Evolutionary conservation across 2,888 invertebrate genomes (phyloP), one percentile per base, ranked within the genome.

Genomic region (Oscheius sp.): DNA sequence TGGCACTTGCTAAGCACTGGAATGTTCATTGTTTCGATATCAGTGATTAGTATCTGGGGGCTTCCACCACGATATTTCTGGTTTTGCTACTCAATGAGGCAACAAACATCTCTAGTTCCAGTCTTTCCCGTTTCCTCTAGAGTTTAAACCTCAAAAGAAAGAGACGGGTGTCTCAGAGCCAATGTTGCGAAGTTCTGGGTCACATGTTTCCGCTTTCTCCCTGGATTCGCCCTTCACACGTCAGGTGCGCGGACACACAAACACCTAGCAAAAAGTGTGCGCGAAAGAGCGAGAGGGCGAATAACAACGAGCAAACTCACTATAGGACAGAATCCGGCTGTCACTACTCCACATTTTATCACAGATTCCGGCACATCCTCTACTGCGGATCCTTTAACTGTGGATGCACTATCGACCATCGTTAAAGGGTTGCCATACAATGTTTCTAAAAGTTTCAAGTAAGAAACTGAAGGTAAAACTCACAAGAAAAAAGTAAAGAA

Each of bases 271-370:
- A 33, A 58, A 58, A 21, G 21, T 21, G 21, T 21, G 21, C 21
- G 21, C 21, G 21, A 21, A 21, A 21, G 21, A 21, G 21, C 21
- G n/a, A 32, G n/a, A 29, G 58, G 29, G 58, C 5, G 32, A 32
- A 42, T 13, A 59, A 48, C 35, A 33, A 21, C 55, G 13, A 29
- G 29, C 11, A 63, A 48, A 74, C 74, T 66, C 35, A 74, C 74
- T 33, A 68, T 42, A 48, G 74, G 74, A 32, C 48, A 42, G 68
- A 74, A 68, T 33, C 58, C 68, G 74, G 66, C 74, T 21, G 47
- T 47, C 10, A 74, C 59, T 2, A 48, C n/a, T 57, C 74, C 74
- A 10, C 42, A 57, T 58, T 74, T 74, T 10, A 74, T n/a, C 10
- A 74, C 58, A n/a, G 42, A 42, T 42, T 66, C 74, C 32, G 58